Evolutionary conservation across 2,113 vertebrate genomes (phyloP).

Genomic region (Osmerus eperlanus): DNA sequence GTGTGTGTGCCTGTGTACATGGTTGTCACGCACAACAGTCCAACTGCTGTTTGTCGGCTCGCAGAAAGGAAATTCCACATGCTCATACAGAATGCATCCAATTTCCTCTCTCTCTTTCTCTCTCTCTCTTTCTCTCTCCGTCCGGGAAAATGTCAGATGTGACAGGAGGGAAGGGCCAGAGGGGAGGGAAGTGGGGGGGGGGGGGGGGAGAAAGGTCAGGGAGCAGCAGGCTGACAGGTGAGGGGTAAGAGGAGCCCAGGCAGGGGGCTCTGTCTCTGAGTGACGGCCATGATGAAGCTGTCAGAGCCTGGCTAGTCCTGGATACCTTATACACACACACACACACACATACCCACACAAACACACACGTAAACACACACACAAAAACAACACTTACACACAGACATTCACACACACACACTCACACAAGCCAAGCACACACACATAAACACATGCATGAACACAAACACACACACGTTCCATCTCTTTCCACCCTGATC

Average conservation of each 20-base stretch:
- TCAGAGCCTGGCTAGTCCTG: no score
- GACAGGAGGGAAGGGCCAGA: no score
- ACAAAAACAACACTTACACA: background rate
- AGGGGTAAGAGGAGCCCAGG: background rate
- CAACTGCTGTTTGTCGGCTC: conserved; percentile 29
- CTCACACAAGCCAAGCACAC: background rate
- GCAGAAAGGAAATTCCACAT: conserved; percentile 59
- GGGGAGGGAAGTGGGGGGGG: no score
- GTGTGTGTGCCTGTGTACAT: background rate
- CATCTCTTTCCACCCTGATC: background rate
- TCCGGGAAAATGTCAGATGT: no score
- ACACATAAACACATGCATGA: conserved; percentile 6
- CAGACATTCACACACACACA: background rate
- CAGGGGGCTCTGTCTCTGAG: background rate
- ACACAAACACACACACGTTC: background rate
- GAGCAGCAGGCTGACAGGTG: background rate
- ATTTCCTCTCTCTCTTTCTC: conserved; percentile 21
- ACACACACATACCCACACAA: no score
- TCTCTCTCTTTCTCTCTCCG: background rate
- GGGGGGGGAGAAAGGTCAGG: background rate
- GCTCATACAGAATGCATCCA: conserved; percentile 51
- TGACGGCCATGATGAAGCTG: background rate
- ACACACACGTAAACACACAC: background rate
- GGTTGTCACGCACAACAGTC: conserved; percentile 3
- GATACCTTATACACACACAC: background rate